phyloP scores from a whole-genome alignment of 2,113 vertebrate genomes.

The Hypanus sabinus region DNA sequence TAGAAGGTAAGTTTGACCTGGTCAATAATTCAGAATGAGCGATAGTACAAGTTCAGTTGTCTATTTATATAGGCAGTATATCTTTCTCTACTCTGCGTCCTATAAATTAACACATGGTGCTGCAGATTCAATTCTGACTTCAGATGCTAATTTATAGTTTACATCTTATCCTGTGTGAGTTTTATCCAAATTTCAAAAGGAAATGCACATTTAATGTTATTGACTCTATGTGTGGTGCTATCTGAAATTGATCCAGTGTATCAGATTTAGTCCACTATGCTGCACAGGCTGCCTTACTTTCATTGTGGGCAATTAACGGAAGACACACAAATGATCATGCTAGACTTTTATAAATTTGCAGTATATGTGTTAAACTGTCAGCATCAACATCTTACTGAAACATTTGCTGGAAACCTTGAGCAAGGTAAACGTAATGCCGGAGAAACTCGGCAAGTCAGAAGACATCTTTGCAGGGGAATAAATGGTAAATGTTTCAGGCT shows the following conservation, averaged over 20 bases:
- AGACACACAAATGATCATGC: not conserved
- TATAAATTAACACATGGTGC: too few species aligned
- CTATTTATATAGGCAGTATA: not conserved
- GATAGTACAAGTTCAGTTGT: not conserved
- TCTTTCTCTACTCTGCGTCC: not conserved
- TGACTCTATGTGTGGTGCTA: too few species aligned
- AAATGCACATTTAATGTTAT: too few species aligned
- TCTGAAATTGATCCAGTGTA: not conserved
- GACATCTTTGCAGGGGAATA: too few species aligned
- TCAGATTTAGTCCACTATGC: not conserved
- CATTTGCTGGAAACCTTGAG: not conserved
- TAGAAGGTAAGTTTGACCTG: not conserved
- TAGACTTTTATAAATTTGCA: not conserved
- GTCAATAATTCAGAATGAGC: not conserved
- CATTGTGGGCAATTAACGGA: not conserved
- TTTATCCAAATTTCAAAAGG: not conserved
- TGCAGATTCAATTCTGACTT: too few species aligned
- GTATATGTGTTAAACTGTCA: not conserved
- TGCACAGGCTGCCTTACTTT: not conserved
- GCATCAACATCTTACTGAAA: not conserved
- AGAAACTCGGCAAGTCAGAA: too few species aligned
- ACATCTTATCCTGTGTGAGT: too few species aligned
- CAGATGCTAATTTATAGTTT: too few species aligned
- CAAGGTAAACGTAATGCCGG: too few species aligned
- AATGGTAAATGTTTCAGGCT: too few species aligned